Conservation (phyloP, 2,113 vertebrate genomes). For the Progne subis region DNA sequence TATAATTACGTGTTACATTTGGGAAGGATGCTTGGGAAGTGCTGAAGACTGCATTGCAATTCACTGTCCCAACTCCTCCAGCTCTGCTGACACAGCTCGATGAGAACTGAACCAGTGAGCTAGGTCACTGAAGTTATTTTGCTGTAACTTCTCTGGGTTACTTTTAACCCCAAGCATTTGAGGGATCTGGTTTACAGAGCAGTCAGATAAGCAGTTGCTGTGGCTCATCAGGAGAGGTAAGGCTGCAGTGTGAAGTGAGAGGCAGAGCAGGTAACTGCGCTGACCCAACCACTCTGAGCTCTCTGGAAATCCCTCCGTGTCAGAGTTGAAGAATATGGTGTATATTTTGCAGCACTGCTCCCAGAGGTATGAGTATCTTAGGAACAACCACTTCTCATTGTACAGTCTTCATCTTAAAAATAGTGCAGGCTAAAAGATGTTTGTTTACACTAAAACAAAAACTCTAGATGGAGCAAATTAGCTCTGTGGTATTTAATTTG, state of each 20-base stretch:
- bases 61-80: neutral
- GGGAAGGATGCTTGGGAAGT: neutral
- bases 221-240: neutral
- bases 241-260: neutral
- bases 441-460: conserved; percentile 55
- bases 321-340: conserved; percentile 15
- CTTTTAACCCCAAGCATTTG: neutral
- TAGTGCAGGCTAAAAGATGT: neutral
- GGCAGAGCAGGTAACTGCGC: neutral
- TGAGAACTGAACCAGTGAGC: conserved; percentile 4
- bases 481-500: conserved; percentile 21
- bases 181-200: neutral
- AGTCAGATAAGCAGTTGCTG: neutral
- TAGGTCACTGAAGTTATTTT: neutral
- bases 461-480: conserved; percentile 21
- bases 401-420: conserved; percentile 21
- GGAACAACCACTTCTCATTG: neutral
- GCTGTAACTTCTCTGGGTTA: neutral
- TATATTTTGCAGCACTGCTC: neutral
- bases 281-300: neutral
- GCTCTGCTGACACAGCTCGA: conserved; percentile 18
- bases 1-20: neutral
- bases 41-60: conserved; percentile 36
- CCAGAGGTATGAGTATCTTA: neutral
- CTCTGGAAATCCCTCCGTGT: neutral